phyloP scores from a whole-genome alignment of 1,140 invertebrate species.

The Hycleus phaleratus region DNA sequence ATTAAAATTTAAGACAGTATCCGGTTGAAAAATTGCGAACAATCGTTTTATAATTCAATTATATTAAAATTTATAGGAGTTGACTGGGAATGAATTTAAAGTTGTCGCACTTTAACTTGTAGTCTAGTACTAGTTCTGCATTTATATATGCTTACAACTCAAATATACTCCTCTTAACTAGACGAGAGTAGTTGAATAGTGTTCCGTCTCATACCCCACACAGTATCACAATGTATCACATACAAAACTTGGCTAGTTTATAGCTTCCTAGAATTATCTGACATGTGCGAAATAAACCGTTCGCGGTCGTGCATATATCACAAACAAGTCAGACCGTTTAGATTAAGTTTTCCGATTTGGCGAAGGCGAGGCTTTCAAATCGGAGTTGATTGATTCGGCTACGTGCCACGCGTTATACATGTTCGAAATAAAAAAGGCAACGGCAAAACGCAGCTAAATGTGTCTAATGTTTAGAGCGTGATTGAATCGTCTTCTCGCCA shows the following conservation, averaged over 20 bases:
- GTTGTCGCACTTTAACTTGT: background rate
- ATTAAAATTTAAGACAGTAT: too few species aligned
- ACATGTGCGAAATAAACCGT: conserved; percentile 32
- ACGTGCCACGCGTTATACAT: conserved; percentile 27
- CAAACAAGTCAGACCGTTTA: conserved; percentile 32
- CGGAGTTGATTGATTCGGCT: conserved; percentile 27
- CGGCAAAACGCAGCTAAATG: too few species aligned
- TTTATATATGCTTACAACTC: background rate
- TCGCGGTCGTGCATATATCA: conserved; percentile 29
- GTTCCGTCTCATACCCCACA: background rate
- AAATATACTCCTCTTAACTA: background rate
- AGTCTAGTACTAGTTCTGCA: too few species aligned
- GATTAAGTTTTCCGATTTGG: conserved; percentile 33
- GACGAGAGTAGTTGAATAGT: background rate
- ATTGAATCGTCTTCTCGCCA: too few species aligned
- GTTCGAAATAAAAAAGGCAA: conserved; percentile 4
- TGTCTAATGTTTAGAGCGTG: too few species aligned
- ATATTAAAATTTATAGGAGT: too few species aligned
- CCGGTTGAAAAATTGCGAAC: too few species aligned
- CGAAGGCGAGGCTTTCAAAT: conserved; percentile 26
- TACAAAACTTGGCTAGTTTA: conserved; percentile 28
- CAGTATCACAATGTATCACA: conserved; percentile 24
- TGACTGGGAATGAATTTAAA: background rate
- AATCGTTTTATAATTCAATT: too few species aligned
- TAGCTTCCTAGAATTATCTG: conserved; percentile 29